Base-by-base conservation (phyloP, 2,888 invertebrate species). In the Resseliella maxima region DNA sequence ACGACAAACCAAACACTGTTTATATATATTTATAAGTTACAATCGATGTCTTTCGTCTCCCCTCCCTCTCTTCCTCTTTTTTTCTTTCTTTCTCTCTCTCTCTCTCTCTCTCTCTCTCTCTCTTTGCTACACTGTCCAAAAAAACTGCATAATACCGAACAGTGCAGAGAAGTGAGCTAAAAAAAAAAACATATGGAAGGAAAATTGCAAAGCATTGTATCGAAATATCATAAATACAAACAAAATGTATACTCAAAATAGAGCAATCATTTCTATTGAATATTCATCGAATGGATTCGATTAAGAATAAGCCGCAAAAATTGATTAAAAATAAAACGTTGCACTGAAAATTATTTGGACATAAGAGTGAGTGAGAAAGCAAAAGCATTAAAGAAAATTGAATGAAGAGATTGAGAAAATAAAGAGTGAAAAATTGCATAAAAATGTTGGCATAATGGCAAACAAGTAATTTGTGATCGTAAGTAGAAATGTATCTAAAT, bases 191-290 rank as follows among this genome's bases (percentile, higher is more conserved):
- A 72, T 72, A 72, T 72, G 72, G 72, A 15, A 6, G 41, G 2
- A 50, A 72, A 31, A 0, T 12, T 31, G 31, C 72, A 72, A 72
- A 72, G 12, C 59, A 27, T 59, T 59, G 1, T 59, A 59, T 27
- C 18, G 3, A 27, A 72, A 72, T 15, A 50, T 3, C 2, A 21
- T 12, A 50, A 50, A 6, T 18, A 72, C 15, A 2, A 59, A 72
- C 72, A 72, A 72, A 31, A 72, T 72, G 72, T 35, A 72, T 35
- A 72, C 72, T 31, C 72, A 31, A 35, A 72, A 72, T 12, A 15
- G 27, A 72, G 72, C 72, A 72, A 72, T 72, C 72, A 72, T 72
- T 72, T 72, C 31, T 72, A 72, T 72, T 72, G 35, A 72, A 72
- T 72, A 72, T 72, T 72, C 72, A 72, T 35, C 31, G 35, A 72